Percentiles rank a stretch among this genome's conserved stretches.
Evolutionary conservation across 1,140 invertebrate genomes (phyloP).

Genomic region (Bombus affinis): DNA sequence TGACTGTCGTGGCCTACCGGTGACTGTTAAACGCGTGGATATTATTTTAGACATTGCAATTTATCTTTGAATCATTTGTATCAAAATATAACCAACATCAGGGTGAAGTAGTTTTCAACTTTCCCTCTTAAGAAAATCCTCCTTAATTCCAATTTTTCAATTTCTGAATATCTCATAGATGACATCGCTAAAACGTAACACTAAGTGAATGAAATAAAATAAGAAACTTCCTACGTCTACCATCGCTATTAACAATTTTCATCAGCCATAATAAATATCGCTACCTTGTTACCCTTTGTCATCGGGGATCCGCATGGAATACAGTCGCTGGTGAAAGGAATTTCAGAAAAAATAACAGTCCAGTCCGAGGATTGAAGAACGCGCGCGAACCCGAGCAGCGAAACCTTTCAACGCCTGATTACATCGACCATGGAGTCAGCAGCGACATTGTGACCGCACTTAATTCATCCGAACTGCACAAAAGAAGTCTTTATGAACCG

Average conservation of each 20-base stretch:
- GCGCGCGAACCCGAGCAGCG: not conserved
- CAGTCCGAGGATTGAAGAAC: not conserved
- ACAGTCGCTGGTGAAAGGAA: not conserved
- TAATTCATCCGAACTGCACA: constrained; percentile 60
- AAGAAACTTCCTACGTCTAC: too few species aligned
- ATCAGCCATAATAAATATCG: constrained; percentile 2
- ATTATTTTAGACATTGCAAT: too few species aligned
- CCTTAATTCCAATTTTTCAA: not conserved
- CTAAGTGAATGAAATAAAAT: too few species aligned
- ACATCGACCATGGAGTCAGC: constrained; percentile 35
- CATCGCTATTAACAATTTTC: not conserved
- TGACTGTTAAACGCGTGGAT: too few species aligned
- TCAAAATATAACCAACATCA: not conserved
- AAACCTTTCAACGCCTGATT: constrained; percentile 56
- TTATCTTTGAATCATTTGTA: too few species aligned
- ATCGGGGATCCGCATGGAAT: not conserved
- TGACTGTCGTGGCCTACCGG: too few species aligned
- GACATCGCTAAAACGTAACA: too few species aligned
- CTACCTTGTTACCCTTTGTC: not conserved
- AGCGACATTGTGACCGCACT: constrained; percentile 36
- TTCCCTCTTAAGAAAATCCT: not conserved
- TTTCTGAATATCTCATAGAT: not conserved
- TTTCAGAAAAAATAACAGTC: not conserved
- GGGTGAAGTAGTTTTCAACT: not conserved
- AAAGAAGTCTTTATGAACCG: constrained; percentile 40